Percentiles rank a stretch among this genome's conserved stretches.
These are phyloP conservation scores for Torymus texanus DNA, from an alignment of 2,888 invertebrate genomes.

Conservation along the genomic window DNA sequence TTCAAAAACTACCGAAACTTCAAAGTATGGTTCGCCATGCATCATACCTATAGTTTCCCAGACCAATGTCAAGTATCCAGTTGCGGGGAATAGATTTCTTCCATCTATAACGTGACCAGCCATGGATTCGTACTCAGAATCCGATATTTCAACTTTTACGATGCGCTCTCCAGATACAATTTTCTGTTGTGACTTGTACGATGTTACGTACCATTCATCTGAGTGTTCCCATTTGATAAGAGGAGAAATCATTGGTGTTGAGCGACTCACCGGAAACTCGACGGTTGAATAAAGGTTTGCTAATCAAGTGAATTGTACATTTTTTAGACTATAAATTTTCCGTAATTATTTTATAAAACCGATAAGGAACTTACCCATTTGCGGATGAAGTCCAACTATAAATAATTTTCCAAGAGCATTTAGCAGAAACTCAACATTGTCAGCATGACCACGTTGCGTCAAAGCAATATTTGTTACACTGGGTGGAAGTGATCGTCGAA, in stretches of 20 bases:
- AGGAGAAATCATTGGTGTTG: constrained; percentile 90
- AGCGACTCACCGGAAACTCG: constrained; percentile 88
- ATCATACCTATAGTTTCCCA: constrained; percentile 87
- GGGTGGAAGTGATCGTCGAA: constrained; percentile 84
- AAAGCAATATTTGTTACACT: constrained; percentile 85
- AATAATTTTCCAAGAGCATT: constrained; percentile 84
- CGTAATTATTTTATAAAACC: no score
- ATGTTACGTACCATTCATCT: constrained; percentile 83
- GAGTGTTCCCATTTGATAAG: constrained; percentile 93
- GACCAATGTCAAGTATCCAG: constrained; percentile 86
- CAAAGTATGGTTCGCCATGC: constrained; percentile 80
- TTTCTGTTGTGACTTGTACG: constrained; percentile 82
- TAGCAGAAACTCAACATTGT: constrained; percentile 80
- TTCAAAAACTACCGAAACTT: constrained; percentile 88
- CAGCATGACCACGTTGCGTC: constrained; percentile 83
- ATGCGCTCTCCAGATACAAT: constrained; percentile 82
- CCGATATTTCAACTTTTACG: constrained; percentile 79
- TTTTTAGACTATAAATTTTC: no score
- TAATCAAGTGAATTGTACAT: neutral
- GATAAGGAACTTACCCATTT: constrained; percentile 73
- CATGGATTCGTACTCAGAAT: constrained; percentile 84
- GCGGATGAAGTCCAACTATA: constrained; percentile 85
- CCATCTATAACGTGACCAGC: constrained; percentile 91
- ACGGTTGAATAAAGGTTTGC: constrained; percentile 80
- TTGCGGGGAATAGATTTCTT: constrained; percentile 88